Evolutionary conservation across 2,113 vertebrate genomes (phyloP).

Genomic region (Aplodontia rufa): DNA sequence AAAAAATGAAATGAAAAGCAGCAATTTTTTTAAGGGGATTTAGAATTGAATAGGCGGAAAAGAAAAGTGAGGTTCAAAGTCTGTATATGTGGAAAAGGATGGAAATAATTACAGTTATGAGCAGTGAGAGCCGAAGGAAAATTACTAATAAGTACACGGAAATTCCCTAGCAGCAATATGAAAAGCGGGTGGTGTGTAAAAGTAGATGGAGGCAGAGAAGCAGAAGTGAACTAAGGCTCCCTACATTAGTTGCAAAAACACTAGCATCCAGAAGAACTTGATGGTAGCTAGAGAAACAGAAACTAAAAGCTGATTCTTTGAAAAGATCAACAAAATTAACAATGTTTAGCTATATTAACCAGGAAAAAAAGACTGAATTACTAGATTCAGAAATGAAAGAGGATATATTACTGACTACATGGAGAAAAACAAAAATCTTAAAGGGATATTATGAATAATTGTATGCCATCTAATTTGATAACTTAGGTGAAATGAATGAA

Average conservation of each 20-base stretch:
- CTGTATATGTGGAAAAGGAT: background rate
- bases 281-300: background rate
- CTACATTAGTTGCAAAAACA: background rate
- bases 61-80: background rate
- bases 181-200: background rate
- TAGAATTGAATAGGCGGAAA: background rate
- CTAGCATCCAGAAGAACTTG: background rate
- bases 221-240: background rate
- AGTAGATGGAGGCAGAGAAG: background rate
- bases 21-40: background rate
- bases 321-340: background rate
- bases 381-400: background rate
- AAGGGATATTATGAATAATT: background rate
- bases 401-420: background rate
- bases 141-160: background rate
- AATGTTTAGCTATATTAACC: background rate
- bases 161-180: background rate
- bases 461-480: background rate
- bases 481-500: background rate
- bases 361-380: conserved; percentile 29
- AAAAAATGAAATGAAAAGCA: conserved; percentile 20
- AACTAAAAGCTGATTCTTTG: background rate
- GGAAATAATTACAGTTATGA: background rate
- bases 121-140: background rate
- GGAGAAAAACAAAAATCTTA: background rate